Base-by-base conservation (phyloP, 2,113 vertebrate species). In the Ranitomeya variabilis region DNA sequence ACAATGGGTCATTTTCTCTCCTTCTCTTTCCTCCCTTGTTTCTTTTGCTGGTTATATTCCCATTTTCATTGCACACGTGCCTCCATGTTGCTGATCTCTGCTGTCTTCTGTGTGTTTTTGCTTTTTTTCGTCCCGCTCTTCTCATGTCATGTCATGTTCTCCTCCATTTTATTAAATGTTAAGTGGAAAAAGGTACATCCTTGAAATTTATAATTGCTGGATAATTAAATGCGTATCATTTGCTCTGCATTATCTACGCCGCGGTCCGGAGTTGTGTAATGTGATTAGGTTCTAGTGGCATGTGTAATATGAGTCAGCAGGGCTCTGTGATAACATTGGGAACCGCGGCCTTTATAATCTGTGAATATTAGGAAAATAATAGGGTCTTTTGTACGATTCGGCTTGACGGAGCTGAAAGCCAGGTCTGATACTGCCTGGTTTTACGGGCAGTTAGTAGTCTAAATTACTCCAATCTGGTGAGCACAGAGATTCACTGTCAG, bases 141-240 rank as follows among this genome's bases (percentile, higher is more conserved):
- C 60, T 10, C 12, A 69, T 51, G 15, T 76, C 37, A 26, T 87
- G 55, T 87, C 55, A 16, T 79, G 15, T 76, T 10, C 77, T 71
- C n/a, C 66, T 81, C 7, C 37, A 69, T 80, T 80, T 79, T 55
- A 81, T 80, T 84, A 31, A 31, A 76, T 79, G 51, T 79, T 26
- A 89, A 89, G 87, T 89, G n/a, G 87, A 89, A 57, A 89, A 89
- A 89, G 87, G 87, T 89, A 89, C 74, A 62, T 73, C 54, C 23
- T 84, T 71, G 79, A 81, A 62, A 62, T 62, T 60, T 31, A 1
- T 81, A 60, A 81, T 62, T 81, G 79, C 57, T 18, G 79, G 79
- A 60, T 81, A 81, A 81, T 81, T 60, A 60, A 81, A 81, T 81
- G 79, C 3, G 57, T 62, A 37, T 81, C 26, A 81, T 81, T 80